Evolutionary conservation across 2,797 vertebrate genomes (phyloP), one percentile per base, ranked within the genome.

Genomic region (Myoxocephalus aenaeus): DNA sequence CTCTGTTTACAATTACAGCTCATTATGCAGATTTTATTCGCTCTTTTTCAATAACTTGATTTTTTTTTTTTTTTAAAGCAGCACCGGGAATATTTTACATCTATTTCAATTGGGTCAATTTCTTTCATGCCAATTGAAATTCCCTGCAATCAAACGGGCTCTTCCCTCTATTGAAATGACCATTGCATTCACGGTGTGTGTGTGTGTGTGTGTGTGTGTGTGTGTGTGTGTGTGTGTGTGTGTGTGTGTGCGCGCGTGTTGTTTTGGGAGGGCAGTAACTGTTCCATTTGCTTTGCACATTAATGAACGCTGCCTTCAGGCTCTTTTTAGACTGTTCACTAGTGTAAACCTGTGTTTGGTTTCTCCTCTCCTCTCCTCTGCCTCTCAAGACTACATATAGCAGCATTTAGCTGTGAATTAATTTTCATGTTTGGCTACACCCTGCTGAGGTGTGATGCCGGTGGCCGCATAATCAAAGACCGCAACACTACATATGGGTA

Each of bases 351-450:
- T 81, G 86, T 89, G 80, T 90, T 93, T 93, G 88, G 90, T 92
- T 93, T 89, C 71, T 85, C 77, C 83, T 82, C 89, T 79, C 64
- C n/a, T 89, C 71, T 85, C 77, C 65, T 75, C 82, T 84, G 81
- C 79, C 80, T 88, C 80, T 88, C 73, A 54, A 9, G 85, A 86
- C 93, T 92, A 92, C 90, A 94, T 93, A 94, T 92, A 94, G 92
- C 90, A 94, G 91, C 90, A 93, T 95, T 95, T 95, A 95, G 86
- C 92, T 90, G 91, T 87, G 92, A 95, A 95, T 95, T 94, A 88
- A 95, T 95, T 94, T 96, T 93, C 92, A 89, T 92, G 93, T 95
- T 95, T 94, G 90, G 91, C 94, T 91, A 90, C 90, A 93, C 89
- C 94, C 94, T 93, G 93, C 95, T 95, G 94, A 89, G 94, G 92